Conservation (phyloP, 2,888 invertebrate genomes). For the Epinotia brunnichana region DNA sequence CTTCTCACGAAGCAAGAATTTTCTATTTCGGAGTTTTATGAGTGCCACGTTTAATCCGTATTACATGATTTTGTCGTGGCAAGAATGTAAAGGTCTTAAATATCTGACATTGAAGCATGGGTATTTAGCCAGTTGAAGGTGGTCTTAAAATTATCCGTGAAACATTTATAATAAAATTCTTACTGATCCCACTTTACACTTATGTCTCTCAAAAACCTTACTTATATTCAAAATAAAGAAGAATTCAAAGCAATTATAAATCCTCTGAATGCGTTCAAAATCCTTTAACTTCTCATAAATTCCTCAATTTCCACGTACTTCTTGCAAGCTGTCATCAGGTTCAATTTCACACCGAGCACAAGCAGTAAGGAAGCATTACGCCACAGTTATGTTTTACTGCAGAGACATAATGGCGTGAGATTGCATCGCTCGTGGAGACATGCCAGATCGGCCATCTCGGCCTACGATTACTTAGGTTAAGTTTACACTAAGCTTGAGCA, state of each 20-base stretch:
- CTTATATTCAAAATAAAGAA: background rate
- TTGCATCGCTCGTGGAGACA: slow-evolving; percentile 53
- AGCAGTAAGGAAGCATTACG: slow-evolving; percentile 49
- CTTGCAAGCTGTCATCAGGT: slow-evolving; percentile 43
- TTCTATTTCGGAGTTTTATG: slow-evolving; percentile 68
- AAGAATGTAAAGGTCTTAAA: slow-evolving; percentile 23
- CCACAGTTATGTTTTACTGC: slow-evolving; percentile 49
- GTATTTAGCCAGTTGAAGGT: background rate
- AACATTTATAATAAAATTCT: no score
- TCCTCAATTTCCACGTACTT: slow-evolving; percentile 34
- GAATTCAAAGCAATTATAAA: background rate
- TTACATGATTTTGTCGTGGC: slow-evolving; percentile 50
- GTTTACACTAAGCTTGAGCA: slow-evolving; percentile 9
- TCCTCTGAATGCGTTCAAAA: slow-evolving; percentile 10
- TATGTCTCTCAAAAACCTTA: no score
- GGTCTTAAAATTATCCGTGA: background rate
- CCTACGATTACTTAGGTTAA: slow-evolving; percentile 41
- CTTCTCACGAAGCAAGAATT: slow-evolving; percentile 67
- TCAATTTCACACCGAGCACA: slow-evolving; percentile 46
- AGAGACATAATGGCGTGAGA: slow-evolving; percentile 57
- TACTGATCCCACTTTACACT: background rate
- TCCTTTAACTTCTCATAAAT: slow-evolving; percentile 21
- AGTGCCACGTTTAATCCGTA: slow-evolving; percentile 52
- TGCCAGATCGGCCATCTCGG: slow-evolving; percentile 47
- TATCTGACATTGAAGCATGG: background rate